A percentile compares a stretch with the other conserved stretches of the same genome.
Evolutionary conservation across 1,140 invertebrate species (phyloP).

Genomic region (Alviniconcha marisindica): DNA sequence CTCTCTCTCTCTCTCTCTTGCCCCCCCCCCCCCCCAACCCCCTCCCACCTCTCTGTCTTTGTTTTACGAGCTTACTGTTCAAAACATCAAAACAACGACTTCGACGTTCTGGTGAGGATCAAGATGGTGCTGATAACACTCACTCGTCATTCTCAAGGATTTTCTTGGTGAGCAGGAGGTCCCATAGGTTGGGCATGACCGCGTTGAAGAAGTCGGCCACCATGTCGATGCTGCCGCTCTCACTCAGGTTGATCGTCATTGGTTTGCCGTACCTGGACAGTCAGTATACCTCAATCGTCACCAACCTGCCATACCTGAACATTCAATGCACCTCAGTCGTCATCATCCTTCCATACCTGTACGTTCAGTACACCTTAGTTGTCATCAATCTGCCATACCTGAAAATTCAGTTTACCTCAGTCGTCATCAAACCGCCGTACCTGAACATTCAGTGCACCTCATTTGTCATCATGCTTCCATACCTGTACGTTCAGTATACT

Average conservation of each 20-base stretch:
- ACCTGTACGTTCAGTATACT: no score
- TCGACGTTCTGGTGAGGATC: background rate
- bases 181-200: background rate
- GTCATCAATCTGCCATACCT: no score
- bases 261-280: conserved; percentile 20
- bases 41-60: background rate
- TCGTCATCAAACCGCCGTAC: no score
- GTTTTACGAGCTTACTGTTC: background rate
- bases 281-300: background rate
- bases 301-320: no score
- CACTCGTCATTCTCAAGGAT: conserved; percentile 22
- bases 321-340: no score
- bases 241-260: background rate
- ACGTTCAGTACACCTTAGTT: no score
- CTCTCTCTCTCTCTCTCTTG: no score
- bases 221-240: background rate
- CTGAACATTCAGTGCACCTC: no score
- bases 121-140: background rate
- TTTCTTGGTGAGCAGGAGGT: conserved; percentile 8
- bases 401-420: no score
- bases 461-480: no score
- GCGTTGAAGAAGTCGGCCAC: conserved; percentile 5
- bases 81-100: background rate
- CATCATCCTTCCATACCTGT: no score
- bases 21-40: background rate